Base-by-base conservation (phyloP, 2,888 invertebrate species). In the Hypsopygia costalis region DNA sequence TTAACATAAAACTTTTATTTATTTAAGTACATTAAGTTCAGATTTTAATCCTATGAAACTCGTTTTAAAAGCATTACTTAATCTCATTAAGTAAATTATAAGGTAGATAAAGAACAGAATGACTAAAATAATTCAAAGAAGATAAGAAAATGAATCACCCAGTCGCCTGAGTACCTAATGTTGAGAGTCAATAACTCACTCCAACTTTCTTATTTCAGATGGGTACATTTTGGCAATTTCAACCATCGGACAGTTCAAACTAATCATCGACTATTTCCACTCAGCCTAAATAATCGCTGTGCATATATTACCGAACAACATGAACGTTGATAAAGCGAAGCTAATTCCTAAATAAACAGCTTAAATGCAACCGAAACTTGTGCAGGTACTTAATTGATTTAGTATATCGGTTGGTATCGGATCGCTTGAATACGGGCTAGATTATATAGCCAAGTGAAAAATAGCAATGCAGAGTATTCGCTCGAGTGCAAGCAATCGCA, bases 321-420 rank as follows among this genome's bases (percentile, higher is more conserved):
- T 45, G 47, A 52, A 46, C 51, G 42, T 52, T 50, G 55, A 55
- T 58, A 51, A 47, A 52, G 47, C 49, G 46, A 39, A 56, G 51
- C 56, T 68, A 63, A 68, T 67, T 58, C 56, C 58, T 68, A 64
- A 68, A 66, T 68, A 69, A 64, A 65, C 60, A 66, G 62, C 60
- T 69, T 58, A 67, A 72, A 66, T 73, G 64, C 62, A 64, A 58
- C 65, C 55, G 54, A 67, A 75, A 70, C 68, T 70, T 69, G 64
- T 52, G 48, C 64, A 62, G 62, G 65, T 66, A 54, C 59, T 58
- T 69, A 70, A 73, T 76, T 74, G 65, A 72, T 75, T 73, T 67
- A 61, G 58, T 55, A 52, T 63, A 58, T 69, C 51, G 51, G 53
- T 49, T 46, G 51, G 46, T 51, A 58, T 61, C 43, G 55, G 62